Percentiles rank a stretch among this genome's conserved stretches.
These are phyloP conservation scores for Falco concolor DNA, from an alignment of 2,797 vertebrate genomes.

Conservation along the genomic window DNA sequence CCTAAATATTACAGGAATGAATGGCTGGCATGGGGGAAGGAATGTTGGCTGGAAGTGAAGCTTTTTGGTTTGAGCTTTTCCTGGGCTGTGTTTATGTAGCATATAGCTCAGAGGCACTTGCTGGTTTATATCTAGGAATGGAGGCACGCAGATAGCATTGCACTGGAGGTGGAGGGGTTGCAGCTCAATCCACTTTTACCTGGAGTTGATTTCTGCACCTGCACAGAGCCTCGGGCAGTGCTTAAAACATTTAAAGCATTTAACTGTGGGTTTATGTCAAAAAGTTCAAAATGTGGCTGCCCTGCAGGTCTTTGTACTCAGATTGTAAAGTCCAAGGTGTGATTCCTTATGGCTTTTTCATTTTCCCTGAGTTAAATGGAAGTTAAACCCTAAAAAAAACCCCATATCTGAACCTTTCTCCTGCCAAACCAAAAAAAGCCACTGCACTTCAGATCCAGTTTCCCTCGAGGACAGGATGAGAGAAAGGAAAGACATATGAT, in stretches of 20 bases:
- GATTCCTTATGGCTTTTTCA: not conserved
- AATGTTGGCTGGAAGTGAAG: slow-evolving; percentile 47
- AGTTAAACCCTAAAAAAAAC: not conserved
- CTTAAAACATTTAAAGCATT: not conserved
- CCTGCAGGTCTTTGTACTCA: not conserved
- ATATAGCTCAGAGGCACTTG: slow-evolving; percentile 29
- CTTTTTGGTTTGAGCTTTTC: slow-evolving; percentile 48
- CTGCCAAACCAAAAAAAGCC: not conserved
- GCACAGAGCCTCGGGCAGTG: not conserved
- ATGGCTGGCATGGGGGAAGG: slow-evolving; percentile 53
- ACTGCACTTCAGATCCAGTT: not conserved
- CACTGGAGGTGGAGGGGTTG: not conserved
- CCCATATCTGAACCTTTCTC: not conserved
- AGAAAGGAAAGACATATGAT: not conserved
- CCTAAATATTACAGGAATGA: slow-evolving; percentile 65
- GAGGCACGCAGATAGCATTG: not conserved
- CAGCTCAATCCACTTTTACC: not conserved
- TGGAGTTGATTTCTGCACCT: slow-evolving; percentile 32
- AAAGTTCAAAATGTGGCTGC: not conserved
- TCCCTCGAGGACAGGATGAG: not conserved
- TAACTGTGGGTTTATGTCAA: not conserved
- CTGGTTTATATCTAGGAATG: slow-evolving; percentile 33
- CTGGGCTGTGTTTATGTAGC: slow-evolving; percentile 53
- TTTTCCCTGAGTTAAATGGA: not conserved
- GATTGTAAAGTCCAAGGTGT: not conserved